These are phyloP conservation scores for Saxidomus purpurata DNA, from an alignment of 1,140 invertebrate species.

Conservation along the genomic window DNA sequence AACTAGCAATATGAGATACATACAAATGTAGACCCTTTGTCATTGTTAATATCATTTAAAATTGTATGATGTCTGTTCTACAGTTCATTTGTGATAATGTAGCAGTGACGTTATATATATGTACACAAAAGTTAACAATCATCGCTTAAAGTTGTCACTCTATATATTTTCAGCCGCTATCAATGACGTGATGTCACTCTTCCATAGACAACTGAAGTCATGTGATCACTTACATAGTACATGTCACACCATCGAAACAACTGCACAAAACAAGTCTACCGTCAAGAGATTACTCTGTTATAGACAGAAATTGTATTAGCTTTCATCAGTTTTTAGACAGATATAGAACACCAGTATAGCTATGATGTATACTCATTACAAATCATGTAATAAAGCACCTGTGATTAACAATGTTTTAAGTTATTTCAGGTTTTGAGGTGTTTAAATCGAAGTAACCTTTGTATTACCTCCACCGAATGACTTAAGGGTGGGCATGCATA, in stretches of 20 bases:
- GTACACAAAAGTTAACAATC: too few species aligned
- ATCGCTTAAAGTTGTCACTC: too few species aligned
- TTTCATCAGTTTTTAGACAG: neutral
- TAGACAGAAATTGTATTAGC: neutral
- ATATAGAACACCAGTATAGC: neutral
- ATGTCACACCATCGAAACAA: neutral
- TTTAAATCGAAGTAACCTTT: neutral
- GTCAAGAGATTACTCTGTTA: conserved; percentile 3
- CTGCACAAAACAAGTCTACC: neutral
- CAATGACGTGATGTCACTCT: neutral
- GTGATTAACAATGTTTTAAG: neutral
- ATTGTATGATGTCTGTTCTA: too few species aligned
- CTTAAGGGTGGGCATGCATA: too few species aligned
- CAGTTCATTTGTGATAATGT: too few species aligned
- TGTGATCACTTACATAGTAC: neutral
- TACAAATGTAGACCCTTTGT: too few species aligned
- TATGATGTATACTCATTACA: neutral
- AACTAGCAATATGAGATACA: too few species aligned
- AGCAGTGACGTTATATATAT: too few species aligned
- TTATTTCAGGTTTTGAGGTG: neutral
- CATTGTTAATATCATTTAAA: too few species aligned
- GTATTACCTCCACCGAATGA: too few species aligned
- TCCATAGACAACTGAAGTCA: neutral
- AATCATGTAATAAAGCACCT: conserved; percentile 23
- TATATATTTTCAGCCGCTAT: neutral